These are phyloP conservation scores for Enteromius viviparus DNA, from an alignment of 2,797 vertebrate genomes.

Conservation along the genomic window DNA sequence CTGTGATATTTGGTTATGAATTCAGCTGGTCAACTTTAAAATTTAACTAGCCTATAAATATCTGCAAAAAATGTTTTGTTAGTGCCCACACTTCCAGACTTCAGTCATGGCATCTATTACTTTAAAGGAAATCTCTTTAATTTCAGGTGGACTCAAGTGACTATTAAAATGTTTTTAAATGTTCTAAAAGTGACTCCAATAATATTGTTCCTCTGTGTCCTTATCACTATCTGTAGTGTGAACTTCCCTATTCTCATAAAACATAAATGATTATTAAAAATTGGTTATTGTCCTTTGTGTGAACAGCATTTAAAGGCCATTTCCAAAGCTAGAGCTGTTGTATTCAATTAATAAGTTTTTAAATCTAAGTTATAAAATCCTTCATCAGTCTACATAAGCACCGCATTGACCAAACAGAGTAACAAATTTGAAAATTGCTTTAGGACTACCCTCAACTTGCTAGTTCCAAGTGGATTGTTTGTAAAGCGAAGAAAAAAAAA, in stretches of 20 bases:
- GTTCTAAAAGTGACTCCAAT: not conserved
- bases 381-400: too few relatives aligned
- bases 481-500: conserved; percentile 5
- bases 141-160: not conserved
- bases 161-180: not conserved
- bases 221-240: not conserved
- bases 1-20: not conserved
- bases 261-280: not conserved
- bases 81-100: not conserved
- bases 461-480: not conserved
- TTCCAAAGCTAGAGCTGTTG: not conserved
- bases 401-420: not conserved
- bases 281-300: not conserved
- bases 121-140: not conserved
- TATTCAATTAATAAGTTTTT: not conserved
- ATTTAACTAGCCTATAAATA: not conserved
- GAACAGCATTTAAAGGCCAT: not conserved
- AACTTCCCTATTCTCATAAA: not conserved
- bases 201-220: too few relatives aligned
- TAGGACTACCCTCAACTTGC: not conserved
- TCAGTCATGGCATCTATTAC: not conserved
- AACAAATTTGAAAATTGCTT: not conserved
- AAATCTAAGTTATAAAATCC: not conserved
- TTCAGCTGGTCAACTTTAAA: not conserved
- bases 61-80: not conserved